phyloP scores from a whole-genome alignment of 2,888 invertebrate genomes.

The Chymomyza caudatula region DNA sequence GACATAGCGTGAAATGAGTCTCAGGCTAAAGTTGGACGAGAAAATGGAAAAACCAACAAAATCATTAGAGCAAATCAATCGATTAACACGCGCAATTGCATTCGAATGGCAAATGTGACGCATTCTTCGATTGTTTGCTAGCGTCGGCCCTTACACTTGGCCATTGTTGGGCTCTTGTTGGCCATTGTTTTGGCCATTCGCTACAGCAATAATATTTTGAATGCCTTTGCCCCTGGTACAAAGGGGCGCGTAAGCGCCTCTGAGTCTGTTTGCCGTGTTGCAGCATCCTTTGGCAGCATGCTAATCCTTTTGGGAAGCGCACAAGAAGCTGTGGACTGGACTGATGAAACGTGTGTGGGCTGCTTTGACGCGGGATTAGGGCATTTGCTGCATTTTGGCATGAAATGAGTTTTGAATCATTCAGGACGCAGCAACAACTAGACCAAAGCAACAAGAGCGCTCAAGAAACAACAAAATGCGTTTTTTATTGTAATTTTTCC shows the following conservation, averaged over 20 bases:
- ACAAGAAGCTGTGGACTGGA: background rate
- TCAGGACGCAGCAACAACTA: slow-evolving; percentile 1
- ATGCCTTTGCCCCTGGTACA: background rate
- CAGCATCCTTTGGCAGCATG: slow-evolving; percentile 37
- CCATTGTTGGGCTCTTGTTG: slow-evolving; percentile 55
- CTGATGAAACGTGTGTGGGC: slow-evolving; percentile 72
- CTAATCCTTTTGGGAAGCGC: slow-evolving; percentile 56
- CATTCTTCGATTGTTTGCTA: slow-evolving; percentile 44
- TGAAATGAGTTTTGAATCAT: slow-evolving; percentile 41
- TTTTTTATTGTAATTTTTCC: slow-evolving; percentile 63
- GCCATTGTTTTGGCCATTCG: slow-evolving; percentile 51
- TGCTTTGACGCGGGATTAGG: slow-evolving; percentile 60
- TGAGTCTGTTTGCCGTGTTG: background rate
- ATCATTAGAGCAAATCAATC: slow-evolving; percentile 21
- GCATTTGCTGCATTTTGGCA: slow-evolving; percentile 50
- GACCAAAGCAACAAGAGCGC: slow-evolving; percentile 4
- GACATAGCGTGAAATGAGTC: no score
- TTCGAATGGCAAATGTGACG: slow-evolving; percentile 63
- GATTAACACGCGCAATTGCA: slow-evolving; percentile 66
- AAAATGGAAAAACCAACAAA: background rate
- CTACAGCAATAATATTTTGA: slow-evolving; percentile 47
- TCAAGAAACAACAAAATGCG: slow-evolving; percentile 39
- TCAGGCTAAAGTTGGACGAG: no score
- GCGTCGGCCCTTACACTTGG: slow-evolving; percentile 56
- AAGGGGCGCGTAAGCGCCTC: background rate